Evolutionary conservation across 2,113 vertebrate genomes (phyloP), one percentile per base, ranked within the genome.

Genomic region (Arothron firmamentum): DNA sequence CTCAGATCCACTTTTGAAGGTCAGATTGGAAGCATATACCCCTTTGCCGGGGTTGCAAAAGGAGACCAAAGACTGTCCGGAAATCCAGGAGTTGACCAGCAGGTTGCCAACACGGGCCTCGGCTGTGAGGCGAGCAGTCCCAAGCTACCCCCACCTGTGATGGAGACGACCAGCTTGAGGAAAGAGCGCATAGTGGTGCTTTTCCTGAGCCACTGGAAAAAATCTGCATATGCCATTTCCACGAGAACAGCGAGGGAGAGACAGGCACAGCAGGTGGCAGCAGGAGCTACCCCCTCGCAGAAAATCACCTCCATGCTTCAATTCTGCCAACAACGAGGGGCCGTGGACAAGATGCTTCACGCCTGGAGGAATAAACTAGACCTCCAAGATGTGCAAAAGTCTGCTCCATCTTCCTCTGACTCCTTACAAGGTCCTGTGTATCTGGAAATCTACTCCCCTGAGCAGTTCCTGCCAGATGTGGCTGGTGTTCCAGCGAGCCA

Each of bases 151-250:
- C 5, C 0, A 28, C 85, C 91, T n/a, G 84, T 91, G 47, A 77
- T 83, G 0, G 92, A 94, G 64, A 87, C 85, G 0, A 89, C 78
- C 52, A 92, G 86, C 52, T 78, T 95, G 28, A 91, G 94, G 72
- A 97, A 96, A 83, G 94, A 97, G 49, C 90, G 95, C 6, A 95
- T 95, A 0, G 91, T 96, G 43, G 90, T 92, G 69, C 88, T 97
- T 46, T 98, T 98, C 76, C 82, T 98, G 38, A 88, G 93, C 65
- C 94, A 98, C 87, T 98, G 96, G 95, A 95, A 93, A 79, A 94
- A 90, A 64, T 94, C 93, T 0, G 91, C 93, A 1, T 94, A 89
- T 38, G 82, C 89, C 0, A 88, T 86, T 7, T 90, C 91, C 18
- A 67, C 90, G 58, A 85, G 77, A 82, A 75, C 88, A 1, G 83